These are phyloP conservation scores for Aporrectodea caliginosa DNA, from an alignment of 1,140 invertebrate genomes.

Conservation along the genomic window DNA sequence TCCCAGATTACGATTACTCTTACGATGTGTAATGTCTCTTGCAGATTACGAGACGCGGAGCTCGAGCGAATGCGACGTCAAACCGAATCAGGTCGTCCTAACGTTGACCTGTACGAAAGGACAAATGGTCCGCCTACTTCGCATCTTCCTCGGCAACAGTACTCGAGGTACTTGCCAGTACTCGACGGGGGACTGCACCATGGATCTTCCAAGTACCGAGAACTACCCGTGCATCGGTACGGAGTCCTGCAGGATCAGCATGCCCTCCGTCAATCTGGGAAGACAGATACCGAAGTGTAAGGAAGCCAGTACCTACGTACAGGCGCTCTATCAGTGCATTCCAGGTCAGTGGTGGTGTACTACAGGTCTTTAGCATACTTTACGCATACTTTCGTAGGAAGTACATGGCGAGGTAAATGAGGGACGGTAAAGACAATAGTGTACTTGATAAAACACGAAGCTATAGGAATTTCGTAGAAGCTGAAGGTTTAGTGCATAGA, in stretches of 20 bases:
- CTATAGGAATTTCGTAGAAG: too few species aligned
- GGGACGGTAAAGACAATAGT: too few species aligned
- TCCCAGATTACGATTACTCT: too few species aligned
- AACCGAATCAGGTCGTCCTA: too few species aligned
- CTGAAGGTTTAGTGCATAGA: too few species aligned
- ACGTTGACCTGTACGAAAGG: conserved; percentile 39
- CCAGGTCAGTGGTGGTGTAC: conserved; percentile 44
- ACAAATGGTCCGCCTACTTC: conserved; percentile 43
- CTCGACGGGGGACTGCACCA: conserved; percentile 40
- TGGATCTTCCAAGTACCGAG: conserved; percentile 35
- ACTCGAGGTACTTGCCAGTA: conserved; percentile 36
- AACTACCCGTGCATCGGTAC: conserved; percentile 44
- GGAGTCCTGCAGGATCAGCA: conserved; percentile 43
- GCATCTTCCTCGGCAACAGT: conserved; percentile 46
- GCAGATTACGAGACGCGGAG: too few species aligned
- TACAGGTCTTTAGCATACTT: too few species aligned
- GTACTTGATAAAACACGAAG: too few species aligned
- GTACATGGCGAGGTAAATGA: too few species aligned
- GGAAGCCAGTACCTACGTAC: conserved; percentile 43
- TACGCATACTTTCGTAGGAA: too few species aligned
- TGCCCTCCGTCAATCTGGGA: conserved; percentile 38
- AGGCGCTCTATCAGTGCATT: conserved; percentile 48
- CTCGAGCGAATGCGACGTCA: too few species aligned
- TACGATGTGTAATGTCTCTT: too few species aligned
- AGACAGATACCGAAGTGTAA: conserved; percentile 39